Percentiles rank a stretch among this genome's conserved stretches.
Conservation (phyloP, 2,888 invertebrate genomes). For the Bellardia pandia region DNA sequence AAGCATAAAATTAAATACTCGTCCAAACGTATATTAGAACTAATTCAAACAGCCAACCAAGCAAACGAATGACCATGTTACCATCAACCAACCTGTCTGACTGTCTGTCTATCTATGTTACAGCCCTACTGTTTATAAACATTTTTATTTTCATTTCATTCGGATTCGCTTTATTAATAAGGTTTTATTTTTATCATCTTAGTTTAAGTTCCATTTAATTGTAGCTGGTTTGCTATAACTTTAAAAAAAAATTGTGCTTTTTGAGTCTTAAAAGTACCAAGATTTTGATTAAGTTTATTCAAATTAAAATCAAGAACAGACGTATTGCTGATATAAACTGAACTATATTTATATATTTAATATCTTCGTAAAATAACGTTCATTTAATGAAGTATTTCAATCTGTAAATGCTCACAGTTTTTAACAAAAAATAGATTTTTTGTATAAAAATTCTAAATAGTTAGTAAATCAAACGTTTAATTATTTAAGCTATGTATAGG, state of each 20-base stretch:
- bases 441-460: no score
- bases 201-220: constrained; percentile 30
- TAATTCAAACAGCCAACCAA: constrained; percentile 3
- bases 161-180: constrained; percentile 54
- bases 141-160: constrained; percentile 26
- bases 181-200: constrained; percentile 36
- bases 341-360: no score
- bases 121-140: background rate
- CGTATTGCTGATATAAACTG: no score
- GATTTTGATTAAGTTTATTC: no score
- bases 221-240: background rate
- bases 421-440: no score
- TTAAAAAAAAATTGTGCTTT: background rate
- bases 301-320: no score
- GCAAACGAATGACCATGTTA: background rate
- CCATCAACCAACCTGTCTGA: background rate
- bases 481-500: no score
- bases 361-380: no score
- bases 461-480: no score
- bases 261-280: no score
- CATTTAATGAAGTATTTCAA: no score
- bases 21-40: constrained; percentile 11
- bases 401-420: no score
- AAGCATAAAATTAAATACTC: constrained; percentile 61
- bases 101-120: background rate